Percentiles rank a stretch among this genome's conserved stretches.
Evolutionary conservation across 2,113 vertebrate species (phyloP).

Genomic region (Phylloscopus trochiloides): DNA sequence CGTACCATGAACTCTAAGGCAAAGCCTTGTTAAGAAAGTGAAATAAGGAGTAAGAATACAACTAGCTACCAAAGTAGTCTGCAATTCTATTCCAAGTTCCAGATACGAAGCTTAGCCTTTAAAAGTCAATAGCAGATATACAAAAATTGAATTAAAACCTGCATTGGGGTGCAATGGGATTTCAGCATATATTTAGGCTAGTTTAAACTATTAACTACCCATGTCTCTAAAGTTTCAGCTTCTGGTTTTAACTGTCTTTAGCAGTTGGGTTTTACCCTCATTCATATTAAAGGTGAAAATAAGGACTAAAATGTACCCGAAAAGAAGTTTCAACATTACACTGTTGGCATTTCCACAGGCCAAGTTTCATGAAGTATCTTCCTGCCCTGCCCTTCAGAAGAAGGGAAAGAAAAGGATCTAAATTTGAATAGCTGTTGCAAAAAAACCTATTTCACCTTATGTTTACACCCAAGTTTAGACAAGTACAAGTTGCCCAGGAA

Average conservation of each 20-base stretch:
- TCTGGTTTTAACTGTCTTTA: not conserved
- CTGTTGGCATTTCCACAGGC: not conserved
- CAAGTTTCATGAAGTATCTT: not conserved
- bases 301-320: not conserved
- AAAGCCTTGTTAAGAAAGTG: not conserved
- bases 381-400: not conserved
- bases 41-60: not conserved
- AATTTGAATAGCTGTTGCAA: not conserved
- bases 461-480: not conserved
- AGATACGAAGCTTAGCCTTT: not conserved
- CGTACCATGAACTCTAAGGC: not conserved
- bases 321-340: not conserved
- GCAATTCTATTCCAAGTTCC: not conserved
- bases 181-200: not conserved
- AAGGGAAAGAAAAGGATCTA: rapidly evolving
- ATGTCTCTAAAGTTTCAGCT: not conserved
- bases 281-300: not conserved
- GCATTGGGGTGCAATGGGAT: not conserved
- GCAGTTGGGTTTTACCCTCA: not conserved
- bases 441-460: not conserved
- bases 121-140: not conserved
- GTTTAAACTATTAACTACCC: not conserved
- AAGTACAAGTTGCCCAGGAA: not conserved
- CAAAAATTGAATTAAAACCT: not conserved
- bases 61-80: not conserved